phyloP scores from a whole-genome alignment of 2,888 invertebrate species.

The Apantesis nais region DNA sequence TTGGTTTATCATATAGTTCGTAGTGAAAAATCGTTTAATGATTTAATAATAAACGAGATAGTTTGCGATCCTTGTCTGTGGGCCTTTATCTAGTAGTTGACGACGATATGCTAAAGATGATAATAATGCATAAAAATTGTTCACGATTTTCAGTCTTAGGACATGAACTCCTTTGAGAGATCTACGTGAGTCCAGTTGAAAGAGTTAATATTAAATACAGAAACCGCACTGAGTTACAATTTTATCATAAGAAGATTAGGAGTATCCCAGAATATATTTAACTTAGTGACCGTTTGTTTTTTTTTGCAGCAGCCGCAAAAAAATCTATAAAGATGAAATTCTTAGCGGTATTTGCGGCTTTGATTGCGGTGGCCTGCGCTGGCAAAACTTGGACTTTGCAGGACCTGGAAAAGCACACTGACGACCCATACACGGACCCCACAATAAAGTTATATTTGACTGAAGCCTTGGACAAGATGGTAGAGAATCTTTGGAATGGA shows the following conservation, averaged over 20 bases:
- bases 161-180: background rate
- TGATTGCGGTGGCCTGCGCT: constrained; percentile 53
- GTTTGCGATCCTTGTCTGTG: too few species aligned
- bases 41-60: too few species aligned
- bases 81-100: too few species aligned
- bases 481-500: constrained; percentile 57
- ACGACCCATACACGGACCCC: constrained; percentile 57
- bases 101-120: too few species aligned
- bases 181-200: background rate
- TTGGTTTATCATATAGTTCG: too few species aligned
- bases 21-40: too few species aligned
- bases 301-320: constrained; percentile 32
- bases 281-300: background rate
- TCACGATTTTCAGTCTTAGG: too few species aligned
- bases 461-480: constrained; percentile 59
- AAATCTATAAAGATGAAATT: constrained; percentile 64
- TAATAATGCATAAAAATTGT: background rate
- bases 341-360: constrained; percentile 64
- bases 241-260: background rate
- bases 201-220: background rate
- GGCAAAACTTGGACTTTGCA: constrained; percentile 53
- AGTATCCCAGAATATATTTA: background rate
- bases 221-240: background rate
- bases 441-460: constrained; percentile 55
- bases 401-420: constrained; percentile 60